These are phyloP conservation scores for Casuarius casuarius DNA, from an alignment of 2,113 vertebrate species.

Conservation along the genomic window DNA sequence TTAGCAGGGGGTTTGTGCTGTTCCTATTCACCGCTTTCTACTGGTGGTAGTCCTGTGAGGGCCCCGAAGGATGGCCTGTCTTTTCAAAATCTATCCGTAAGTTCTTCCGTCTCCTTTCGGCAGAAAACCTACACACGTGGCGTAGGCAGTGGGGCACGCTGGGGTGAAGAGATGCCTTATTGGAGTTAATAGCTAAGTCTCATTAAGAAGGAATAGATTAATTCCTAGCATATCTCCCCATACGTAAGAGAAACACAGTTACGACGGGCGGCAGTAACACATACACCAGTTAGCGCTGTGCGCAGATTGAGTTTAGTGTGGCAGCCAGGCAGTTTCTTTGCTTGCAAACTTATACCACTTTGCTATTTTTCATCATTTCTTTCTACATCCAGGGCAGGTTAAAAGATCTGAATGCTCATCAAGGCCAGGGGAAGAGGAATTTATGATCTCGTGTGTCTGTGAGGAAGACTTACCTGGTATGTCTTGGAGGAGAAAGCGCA, in stretches of 20 bases:
- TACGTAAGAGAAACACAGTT: not conserved
- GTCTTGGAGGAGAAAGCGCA: not conserved
- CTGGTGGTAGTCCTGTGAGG: not conserved
- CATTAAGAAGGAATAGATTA: conserved; percentile 30
- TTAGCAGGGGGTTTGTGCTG: not conserved
- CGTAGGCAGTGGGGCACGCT: not conserved
- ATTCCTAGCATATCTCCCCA: conserved; percentile 24
- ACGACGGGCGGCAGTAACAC: not conserved
- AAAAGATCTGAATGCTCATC: not conserved
- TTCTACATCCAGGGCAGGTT: not conserved
- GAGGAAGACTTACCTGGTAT: not conserved
- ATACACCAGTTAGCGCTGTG: not conserved
- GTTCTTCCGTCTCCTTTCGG: not conserved
- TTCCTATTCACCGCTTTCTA: not conserved
- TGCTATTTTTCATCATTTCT: conserved; percentile 31
- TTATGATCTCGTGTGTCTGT: not conserved
- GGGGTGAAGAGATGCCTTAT: conserved; percentile 47
- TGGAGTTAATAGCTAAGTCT: conserved; percentile 46
- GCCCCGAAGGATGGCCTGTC: not conserved
- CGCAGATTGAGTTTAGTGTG: not conserved
- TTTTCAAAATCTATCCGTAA: not conserved
- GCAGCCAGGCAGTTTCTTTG: not conserved
- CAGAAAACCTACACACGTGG: not conserved
- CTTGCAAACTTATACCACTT: not conserved
- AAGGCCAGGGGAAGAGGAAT: not conserved